Evolutionary conservation across 2,888 invertebrate genomes (phyloP).

Genomic region (Zootermopsis nevadensis): DNA sequence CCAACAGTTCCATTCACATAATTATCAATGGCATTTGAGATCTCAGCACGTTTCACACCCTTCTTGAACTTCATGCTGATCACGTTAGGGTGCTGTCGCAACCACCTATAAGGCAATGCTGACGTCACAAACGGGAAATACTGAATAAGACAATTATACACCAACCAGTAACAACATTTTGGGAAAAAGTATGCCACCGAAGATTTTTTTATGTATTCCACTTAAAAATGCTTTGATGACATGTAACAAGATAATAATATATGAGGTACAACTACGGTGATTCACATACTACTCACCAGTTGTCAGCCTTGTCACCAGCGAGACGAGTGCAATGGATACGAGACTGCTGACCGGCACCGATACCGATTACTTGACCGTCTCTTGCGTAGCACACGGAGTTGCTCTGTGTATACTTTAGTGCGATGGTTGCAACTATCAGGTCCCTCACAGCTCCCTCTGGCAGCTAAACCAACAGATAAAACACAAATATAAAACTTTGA

Average conservation of each 20-base stretch:
- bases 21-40: conserved; percentile 95
- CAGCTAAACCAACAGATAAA: conserved; percentile 64
- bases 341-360: conserved; percentile 99
- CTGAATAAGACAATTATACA: too few species aligned
- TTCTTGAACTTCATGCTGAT: conserved; percentile 84
- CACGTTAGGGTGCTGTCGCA: conserved; percentile 91
- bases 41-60: conserved; percentile 89
- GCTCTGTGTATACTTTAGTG: conserved; percentile 97
- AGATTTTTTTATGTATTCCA: too few species aligned
- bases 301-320: conserved; percentile 96
- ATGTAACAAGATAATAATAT: too few species aligned
- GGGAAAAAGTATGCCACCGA: too few species aligned
- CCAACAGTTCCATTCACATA: conserved; percentile 93
- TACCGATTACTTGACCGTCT: conserved; percentile 93
- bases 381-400: conserved; percentile 98
- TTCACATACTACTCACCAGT: conserved; percentile 75
- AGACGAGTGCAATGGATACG: conserved; percentile 97
- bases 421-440: conserved; percentile 94
- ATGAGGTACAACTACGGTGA: too few species aligned
- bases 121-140: too few species aligned
- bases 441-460: conserved; percentile 85
- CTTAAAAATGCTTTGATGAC: too few species aligned
- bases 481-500: too few species aligned
- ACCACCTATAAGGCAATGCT: conserved; percentile 73
- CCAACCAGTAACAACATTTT: too few species aligned